phyloP scores from a whole-genome alignment of 2,888 invertebrate species.

The Cataglyphis cursor region DNA sequence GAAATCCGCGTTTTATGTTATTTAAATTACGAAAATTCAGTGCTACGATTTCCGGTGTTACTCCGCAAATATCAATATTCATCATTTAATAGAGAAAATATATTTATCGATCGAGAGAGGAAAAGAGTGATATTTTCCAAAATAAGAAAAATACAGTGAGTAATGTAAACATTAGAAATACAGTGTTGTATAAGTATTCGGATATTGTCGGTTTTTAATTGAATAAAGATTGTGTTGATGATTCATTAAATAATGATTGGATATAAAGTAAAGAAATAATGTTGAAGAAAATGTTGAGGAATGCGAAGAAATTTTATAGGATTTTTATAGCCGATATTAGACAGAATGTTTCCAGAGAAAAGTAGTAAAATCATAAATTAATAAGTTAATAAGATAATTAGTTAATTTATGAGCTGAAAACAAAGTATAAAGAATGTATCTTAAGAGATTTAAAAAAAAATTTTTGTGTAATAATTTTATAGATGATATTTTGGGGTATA shows the following conservation, averaged over 20 bases:
- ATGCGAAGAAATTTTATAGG: not conserved
- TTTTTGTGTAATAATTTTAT: not conserved
- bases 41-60: not conserved
- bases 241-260: not conserved
- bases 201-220: not conserved
- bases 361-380: not conserved
- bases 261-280: not conserved
- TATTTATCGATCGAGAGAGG: not conserved
- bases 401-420: not conserved
- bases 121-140: not conserved
- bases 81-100: not conserved
- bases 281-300: not conserved
- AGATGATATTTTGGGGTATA: not conserved
- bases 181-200: not conserved
- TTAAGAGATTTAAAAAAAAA: not conserved
- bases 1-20: constrained; percentile 1
- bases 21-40: not conserved
- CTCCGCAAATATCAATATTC: not conserved
- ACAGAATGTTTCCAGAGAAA: not conserved
- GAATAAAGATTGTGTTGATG: not conserved
- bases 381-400: not conserved
- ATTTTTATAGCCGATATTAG: not conserved
- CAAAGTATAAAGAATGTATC: not conserved
- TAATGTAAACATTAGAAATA: constrained; percentile 4
- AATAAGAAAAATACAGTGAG: constrained; percentile 26